These are phyloP conservation scores for Malacoctenus gilli DNA, from an alignment of 2,797 vertebrate species.

Conservation along the genomic window DNA sequence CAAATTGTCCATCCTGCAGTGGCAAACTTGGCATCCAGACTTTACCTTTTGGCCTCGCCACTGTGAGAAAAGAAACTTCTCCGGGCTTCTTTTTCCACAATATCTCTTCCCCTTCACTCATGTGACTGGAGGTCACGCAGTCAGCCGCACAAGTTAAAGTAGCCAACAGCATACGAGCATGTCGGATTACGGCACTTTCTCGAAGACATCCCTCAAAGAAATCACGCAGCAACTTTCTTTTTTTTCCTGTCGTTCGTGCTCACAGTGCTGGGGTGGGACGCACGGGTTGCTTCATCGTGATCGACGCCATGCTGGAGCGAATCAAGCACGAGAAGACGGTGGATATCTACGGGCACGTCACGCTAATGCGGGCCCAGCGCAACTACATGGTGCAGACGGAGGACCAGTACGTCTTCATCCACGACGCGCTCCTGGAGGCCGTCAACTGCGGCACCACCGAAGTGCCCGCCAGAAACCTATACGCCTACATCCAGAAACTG, in stretches of 20 bases:
- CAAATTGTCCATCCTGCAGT: constrained; percentile 51
- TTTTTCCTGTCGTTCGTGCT: constrained; percentile 27
- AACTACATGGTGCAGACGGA: constrained; percentile 99
- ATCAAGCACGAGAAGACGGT: constrained; percentile 99
- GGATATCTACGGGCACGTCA: constrained; percentile 99
- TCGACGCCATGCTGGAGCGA: constrained; percentile 98
- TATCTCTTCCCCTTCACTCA: not conserved
- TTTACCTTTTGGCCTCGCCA: constrained; percentile 42
- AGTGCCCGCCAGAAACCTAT: constrained; percentile 98
- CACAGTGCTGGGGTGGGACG: constrained; percentile 94
- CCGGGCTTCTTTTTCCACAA: constrained; percentile 24
- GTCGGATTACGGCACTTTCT: too few relatives aligned
- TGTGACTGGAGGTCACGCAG: not conserved
- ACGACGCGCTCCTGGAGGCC: constrained; percentile 97
- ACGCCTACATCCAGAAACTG: constrained; percentile 99
- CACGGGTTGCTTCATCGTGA: constrained; percentile 99
- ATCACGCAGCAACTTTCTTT: not conserved
- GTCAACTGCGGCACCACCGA: constrained; percentile 99
- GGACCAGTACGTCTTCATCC: constrained; percentile 99
- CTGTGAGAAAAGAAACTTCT: constrained; percentile 25
- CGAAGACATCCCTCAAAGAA: not conserved
- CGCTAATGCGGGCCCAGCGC: constrained; percentile 98
- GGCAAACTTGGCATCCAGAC: constrained; percentile 46
- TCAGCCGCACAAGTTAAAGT: not conserved
- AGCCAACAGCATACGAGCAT: too few relatives aligned